Percentiles rank a stretch among this genome's conserved stretches.
Evolutionary conservation across 2,113 vertebrate species (phyloP).

Genomic region (Willisornis vidua): DNA sequence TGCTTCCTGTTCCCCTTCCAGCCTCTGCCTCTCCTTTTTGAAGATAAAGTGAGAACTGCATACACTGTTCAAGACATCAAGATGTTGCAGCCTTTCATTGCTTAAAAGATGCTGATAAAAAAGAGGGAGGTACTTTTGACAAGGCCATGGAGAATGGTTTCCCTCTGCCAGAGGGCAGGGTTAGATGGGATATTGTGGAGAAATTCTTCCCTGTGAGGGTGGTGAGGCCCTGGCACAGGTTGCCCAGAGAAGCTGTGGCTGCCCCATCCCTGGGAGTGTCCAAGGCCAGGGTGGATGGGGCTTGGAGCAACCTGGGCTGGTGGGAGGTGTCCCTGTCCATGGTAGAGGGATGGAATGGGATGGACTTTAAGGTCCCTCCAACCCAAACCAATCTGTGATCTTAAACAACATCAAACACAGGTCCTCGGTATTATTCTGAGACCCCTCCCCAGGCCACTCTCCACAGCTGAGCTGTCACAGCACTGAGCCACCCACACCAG

Average conservation of each 20-base stretch:
- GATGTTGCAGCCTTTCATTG: not conserved
- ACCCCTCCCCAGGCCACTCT: rapidly evolving
- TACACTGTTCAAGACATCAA: not conserved
- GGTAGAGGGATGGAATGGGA: not conserved
- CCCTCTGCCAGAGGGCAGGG: not conserved
- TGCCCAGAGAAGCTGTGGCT: not conserved
- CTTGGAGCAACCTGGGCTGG: not conserved
- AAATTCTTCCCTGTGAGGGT: not conserved
- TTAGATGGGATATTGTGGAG: not conserved
- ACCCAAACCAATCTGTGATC: too few relatives aligned
- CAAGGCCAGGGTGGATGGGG: not conserved
- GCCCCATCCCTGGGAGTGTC: not conserved
- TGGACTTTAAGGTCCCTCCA: not conserved
- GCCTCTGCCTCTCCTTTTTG: not conserved
- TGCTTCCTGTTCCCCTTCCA: not conserved
- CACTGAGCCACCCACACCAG: rapidly evolving
- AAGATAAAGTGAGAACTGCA: not conserved
- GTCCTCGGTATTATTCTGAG: not conserved
- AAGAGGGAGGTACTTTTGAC: not conserved
- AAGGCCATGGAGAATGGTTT: not conserved
- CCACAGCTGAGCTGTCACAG: not conserved
- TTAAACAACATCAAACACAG: not conserved
- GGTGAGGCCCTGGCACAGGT: not conserved
- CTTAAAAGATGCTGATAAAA: not conserved
- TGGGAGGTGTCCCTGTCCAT: not conserved